These are phyloP conservation scores for Xiphydria camelus DNA, from an alignment of 2,888 invertebrate species.

Conservation along the genomic window DNA sequence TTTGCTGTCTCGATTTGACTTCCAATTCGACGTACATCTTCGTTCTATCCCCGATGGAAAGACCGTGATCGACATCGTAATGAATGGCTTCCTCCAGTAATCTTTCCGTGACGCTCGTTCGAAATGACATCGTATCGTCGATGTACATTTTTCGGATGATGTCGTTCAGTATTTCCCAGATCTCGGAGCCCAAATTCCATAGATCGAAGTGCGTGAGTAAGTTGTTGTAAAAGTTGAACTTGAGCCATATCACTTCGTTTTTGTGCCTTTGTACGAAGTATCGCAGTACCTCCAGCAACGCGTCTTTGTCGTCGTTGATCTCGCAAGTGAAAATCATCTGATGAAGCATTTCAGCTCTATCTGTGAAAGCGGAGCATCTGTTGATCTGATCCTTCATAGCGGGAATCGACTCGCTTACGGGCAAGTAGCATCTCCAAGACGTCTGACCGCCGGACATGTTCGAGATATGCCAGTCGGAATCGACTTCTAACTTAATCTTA, in stretches of 20 bases:
- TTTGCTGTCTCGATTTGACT: neutral
- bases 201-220: neutral
- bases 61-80: conserved; percentile 20
- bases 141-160: conserved; percentile 28
- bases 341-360: conserved; percentile 26
- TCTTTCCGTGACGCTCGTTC: rapidly evolving
- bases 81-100: conserved; percentile 28
- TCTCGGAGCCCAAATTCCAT: conserved; percentile 35
- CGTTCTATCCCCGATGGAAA: conserved; percentile 25
- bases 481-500: conserved; percentile 29
- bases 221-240: conserved; percentile 8
- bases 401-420: conserved; percentile 30
- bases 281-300: conserved; percentile 35
- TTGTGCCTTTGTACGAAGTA: conserved; percentile 41
- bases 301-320: conserved; percentile 41
- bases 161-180: conserved; percentile 42
- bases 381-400: conserved; percentile 33
- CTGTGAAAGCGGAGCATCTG: conserved; percentile 16
- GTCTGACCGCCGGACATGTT: neutral
- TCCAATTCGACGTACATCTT: conserved; percentile 18
- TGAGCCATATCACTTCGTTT: conserved; percentile 39
- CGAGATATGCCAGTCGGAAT: conserved; percentile 4
- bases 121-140: conserved; percentile 3
- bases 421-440: conserved; percentile 43
- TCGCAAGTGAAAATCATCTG: conserved; percentile 44